Percentiles rank a stretch among this genome's conserved stretches.
Conservation (phyloP, 2,797 vertebrate species). For the Lerista edwardsae region DNA sequence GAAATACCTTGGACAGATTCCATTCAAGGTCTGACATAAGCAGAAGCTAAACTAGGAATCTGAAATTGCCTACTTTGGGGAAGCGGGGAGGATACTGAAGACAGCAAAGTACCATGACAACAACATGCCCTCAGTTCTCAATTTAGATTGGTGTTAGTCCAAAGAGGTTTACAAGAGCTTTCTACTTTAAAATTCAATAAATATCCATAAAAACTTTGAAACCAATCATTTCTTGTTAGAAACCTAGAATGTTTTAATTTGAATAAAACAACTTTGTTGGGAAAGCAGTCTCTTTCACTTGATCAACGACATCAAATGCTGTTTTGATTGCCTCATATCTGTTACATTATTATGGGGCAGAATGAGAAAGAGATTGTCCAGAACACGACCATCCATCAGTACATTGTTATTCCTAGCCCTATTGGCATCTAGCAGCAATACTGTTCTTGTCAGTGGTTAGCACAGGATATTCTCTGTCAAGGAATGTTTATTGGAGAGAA, state of each 20-base stretch:
- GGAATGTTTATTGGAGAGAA: neutral
- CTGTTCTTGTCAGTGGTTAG: neutral
- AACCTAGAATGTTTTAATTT: neutral
- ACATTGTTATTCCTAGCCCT: neutral
- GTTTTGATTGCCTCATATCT: neutral
- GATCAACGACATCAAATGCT: neutral
- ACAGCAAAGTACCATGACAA: no score
- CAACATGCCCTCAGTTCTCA: neutral
- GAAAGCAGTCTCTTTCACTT: neutral
- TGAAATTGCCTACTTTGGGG: neutral
- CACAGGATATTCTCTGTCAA: neutral
- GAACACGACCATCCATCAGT: neutral
- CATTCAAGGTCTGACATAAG: neutral
- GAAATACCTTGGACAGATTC: neutral
- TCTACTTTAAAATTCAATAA: neutral
- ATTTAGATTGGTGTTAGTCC: neutral
- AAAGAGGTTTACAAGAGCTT: neutral
- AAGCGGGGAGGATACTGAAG: no score
- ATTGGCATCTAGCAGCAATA: neutral
- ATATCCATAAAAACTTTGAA: neutral
- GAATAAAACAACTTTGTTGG: neutral
- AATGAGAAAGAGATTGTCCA: neutral
- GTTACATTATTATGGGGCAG: neutral
- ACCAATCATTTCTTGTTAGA: neutral
- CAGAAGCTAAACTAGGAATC: neutral